phyloP scores from a whole-genome alignment of 1,140 invertebrate species.

The Saccostrea cuccullata region DNA sequence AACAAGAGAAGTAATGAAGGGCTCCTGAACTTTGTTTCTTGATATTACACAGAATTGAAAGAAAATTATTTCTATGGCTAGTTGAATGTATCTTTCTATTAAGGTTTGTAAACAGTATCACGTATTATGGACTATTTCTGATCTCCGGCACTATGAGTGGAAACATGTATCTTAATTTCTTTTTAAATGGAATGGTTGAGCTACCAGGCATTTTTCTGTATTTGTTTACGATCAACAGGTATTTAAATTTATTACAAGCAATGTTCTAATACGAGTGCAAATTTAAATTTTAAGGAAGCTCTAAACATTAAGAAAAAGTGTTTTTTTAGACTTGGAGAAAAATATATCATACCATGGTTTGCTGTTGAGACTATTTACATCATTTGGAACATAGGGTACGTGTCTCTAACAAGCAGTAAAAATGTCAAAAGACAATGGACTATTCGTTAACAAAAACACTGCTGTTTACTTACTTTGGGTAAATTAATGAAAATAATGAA shows the following conservation, averaged over 20 bases:
- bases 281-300: too few relatives aligned
- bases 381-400: too few relatives aligned
- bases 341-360: too few relatives aligned
- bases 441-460: too few relatives aligned
- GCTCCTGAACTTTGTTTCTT: neutral
- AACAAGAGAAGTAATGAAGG: neutral
- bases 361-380: too few relatives aligned
- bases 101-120: constrained; percentile 74
- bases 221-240: constrained; percentile 82
- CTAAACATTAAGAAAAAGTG: too few relatives aligned
- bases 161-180: constrained; percentile 75
- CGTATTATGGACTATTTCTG: constrained; percentile 78
- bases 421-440: too few relatives aligned
- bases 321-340: too few relatives aligned
- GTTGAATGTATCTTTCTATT: constrained; percentile 52
- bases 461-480: too few relatives aligned
- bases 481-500: too few relatives aligned
- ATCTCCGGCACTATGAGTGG: constrained; percentile 72
- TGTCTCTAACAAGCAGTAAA: too few relatives aligned
- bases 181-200: constrained; percentile 81
- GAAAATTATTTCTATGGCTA: neutral
- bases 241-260: neutral
- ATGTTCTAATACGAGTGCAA: too few relatives aligned
- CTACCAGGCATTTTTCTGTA: constrained; percentile 83
- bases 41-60: neutral